Evolutionary conservation across 2,113 vertebrate species (phyloP), one percentile per base, ranked within the genome.

Genomic region (Tragelaphus scriptus): DNA sequence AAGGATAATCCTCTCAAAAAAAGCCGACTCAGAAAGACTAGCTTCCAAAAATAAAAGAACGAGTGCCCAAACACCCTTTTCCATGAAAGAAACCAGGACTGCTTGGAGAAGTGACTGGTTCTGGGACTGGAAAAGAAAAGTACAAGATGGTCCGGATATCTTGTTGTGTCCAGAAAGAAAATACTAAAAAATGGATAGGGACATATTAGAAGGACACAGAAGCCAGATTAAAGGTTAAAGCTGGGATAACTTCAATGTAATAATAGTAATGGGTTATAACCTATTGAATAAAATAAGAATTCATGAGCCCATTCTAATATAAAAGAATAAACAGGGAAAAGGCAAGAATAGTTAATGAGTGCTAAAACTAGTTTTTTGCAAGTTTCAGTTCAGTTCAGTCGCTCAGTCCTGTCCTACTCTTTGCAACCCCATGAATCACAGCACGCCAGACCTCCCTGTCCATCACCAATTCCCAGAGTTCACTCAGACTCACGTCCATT

Each of bases 391-490:
- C 61, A 63, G 59, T 15, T 63, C 59, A 30, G 61, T 30, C 0
- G 5, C 6, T 63, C 61, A 63, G 28, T 63, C 2, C 0, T 30
- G 61, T 63, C 61, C 0, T 13, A 63, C 6, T 63, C 28, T 61
- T 30, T 63, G 61, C 0, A 1, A 63, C 61, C 61, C 61, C 28
- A 7, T 7, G 51, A 53, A 63, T 63, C 2, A 0, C 28, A 30
- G 61, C 61, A 63, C 0, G 28, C 61, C 61, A 63, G 61, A 28
- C 61, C 61, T 63, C 28, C 28, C 61, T 63, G 59, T 14, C 2
- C 13, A 30, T 63, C 61, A 63, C 61, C 13, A 63, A 15, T 5
- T 63, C 61, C 28, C 1, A 0, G 13, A 63, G 28, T 63, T 63
- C 61, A 63, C 61, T 7, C 13, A 63, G 3, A 30, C 28, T 63